A percentile compares a stretch with the other conserved stretches of the same genome.
These are phyloP conservation scores for Xiphophorus maculatus DNA, from an alignment of 2,113 vertebrate genomes.

Conservation along the genomic window DNA sequence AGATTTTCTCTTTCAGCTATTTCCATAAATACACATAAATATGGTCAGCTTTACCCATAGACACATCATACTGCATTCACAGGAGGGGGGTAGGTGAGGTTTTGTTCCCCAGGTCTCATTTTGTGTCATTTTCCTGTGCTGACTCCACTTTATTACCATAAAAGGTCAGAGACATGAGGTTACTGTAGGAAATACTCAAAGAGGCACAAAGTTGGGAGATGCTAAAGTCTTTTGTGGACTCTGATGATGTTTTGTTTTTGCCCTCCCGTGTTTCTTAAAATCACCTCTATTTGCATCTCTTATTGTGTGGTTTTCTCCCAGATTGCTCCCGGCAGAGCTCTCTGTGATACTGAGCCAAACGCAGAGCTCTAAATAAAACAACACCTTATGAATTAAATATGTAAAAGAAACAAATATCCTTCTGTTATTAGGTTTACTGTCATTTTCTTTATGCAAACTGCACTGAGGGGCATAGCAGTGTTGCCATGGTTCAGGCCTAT, in stretches of 20 bases:
- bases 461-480: slow-evolving; percentile 31
- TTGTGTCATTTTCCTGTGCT: too few species aligned
- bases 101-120: too few species aligned
- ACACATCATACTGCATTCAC: not conserved
- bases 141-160: not conserved
- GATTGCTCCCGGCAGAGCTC: not conserved
- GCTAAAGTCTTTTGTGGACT: not conserved
- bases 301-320: not conserved
- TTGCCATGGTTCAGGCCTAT: slow-evolving; percentile 41
- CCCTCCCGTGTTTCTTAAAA: not conserved
- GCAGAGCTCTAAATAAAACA: slow-evolving; percentile 31
- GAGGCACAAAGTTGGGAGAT: not conserved
- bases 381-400: slow-evolving; percentile 57
- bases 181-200: not conserved
- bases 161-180: not conserved
- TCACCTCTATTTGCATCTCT: slow-evolving; percentile 1
- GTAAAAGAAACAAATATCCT: slow-evolving; percentile 44
- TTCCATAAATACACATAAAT: not conserved
- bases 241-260: not conserved
- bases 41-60: not conserved
- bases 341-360: slow-evolving; percentile 26
- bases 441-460: slow-evolving; percentile 42
- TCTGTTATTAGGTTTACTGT: slow-evolving; percentile 46
- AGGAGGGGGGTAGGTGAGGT: too few species aligned
- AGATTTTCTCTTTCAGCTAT: not conserved